Base-by-base conservation (phyloP, 1,140 invertebrate genomes). In the Acromyrmex heyeri region DNA sequence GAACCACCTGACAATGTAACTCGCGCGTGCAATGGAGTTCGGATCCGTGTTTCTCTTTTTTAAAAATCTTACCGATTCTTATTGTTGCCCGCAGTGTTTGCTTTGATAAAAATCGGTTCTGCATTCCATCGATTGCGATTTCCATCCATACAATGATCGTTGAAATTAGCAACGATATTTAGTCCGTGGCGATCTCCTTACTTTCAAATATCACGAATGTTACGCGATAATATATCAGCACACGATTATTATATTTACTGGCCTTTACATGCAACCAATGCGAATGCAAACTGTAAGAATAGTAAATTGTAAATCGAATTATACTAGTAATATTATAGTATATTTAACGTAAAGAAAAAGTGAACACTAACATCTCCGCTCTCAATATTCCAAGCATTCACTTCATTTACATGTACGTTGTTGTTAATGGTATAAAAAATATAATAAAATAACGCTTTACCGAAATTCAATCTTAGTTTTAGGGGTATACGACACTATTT, bases 351-450 rank as follows among this genome's bases (percentile, higher is more conserved):
- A 93, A 91, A 83, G 67, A 91, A 87, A 90, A 77, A 73, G 67
- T 87, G 88, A 91, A 92, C 78, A 91, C 90, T 93, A 95, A 94
- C 92, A 94, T 88, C 38, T 44, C 91, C 91, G 93, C 92, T 94
- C 89, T 94, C 91, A 93, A 93, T 94, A 94, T 94, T 94, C 92
- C 94, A 95, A 91, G 92, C 92, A 93, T 93, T 93, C 92, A 94
- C 88, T 94, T 94, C 92, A 93, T 95, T 94, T 93, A 94, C 87
- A 93, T 93, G 93, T 94, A 94, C 89, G 93, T 94, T 94, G 93
- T 94, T 94, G 93, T 94, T 93, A 94, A 93, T 92, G 82, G 91
- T 92, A 94, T 92, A 90, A 90, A 90, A 88, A 93, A 91, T 87
- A 93, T 90, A 90, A 93, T 89, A 93, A 93, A 94, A 92, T 94